Base-by-base conservation (phyloP, 2,113 vertebrate genomes). In the Austrofundulus limnaeus region DNA sequence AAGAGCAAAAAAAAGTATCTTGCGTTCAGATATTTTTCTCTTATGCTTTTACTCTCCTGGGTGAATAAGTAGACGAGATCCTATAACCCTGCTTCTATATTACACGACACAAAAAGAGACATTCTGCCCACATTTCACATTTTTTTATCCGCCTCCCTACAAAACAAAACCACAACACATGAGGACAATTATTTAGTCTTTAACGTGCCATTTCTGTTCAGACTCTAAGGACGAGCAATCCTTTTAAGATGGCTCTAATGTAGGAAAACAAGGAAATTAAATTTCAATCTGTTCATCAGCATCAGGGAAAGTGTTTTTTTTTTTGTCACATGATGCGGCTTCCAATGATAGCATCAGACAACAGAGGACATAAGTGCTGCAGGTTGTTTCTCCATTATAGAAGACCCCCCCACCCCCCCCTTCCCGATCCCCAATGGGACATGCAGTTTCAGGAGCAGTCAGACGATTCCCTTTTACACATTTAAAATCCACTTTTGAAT, bases 21-120 rank as follows among this genome's bases (percentile, higher is more conserved):
- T 54, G 69, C 71, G 67, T 80, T 82, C 69, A 83, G 76, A 85
- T 85, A 81, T 80, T 76, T 80, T 76, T 75, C 28, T 79, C 70
- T 77, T 75, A 70, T 88, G 77, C 62, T 88, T 78, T 76, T 57
- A 34, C 68, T 70, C 72, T 61, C 71, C 41, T 25, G 62, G 64
- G 72, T 43, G 78, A 66, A 70, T 63, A 49, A 55, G 67, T 75
- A 53, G 34, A 47, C 42, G 63, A 39, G 19, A 72, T 85, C 85
- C 69, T 81, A 55, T 74, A 86, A 72, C 72, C 11, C 15, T 31
- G n/a, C 39, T 56, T 19, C 20, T 61, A n/a, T 28, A 71, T 76
- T 61, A 87, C 68, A 34, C 7, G 73, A 87, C 61, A 72, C 65
- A 31, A 39, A 11, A 47, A 50, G 61, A 67, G 37, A 52, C 62